Evolutionary conservation across 1,140 invertebrate species (phyloP).

Genomic region (Conus betulinus): DNA sequence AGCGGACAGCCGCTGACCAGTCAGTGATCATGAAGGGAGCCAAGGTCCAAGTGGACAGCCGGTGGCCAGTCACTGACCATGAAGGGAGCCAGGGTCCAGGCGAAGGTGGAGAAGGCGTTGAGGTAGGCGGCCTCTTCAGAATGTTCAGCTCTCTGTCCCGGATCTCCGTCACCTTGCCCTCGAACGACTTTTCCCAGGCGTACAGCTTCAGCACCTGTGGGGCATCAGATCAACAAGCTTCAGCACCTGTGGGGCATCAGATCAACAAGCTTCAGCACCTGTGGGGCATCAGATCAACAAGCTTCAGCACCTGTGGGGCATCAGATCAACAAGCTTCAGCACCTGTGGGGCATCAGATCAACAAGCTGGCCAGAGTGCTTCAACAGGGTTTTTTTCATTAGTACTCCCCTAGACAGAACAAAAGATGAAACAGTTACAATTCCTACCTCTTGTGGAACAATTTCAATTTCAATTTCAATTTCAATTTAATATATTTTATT

Average conservation of each 20-base stretch:
- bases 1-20: too few relatives aligned
- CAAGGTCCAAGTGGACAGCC: background rate
- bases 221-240: constrained; percentile 53
- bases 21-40: constrained; percentile 28
- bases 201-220: constrained; percentile 72
- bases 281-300: constrained; percentile 33
- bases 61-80: constrained; percentile 75
- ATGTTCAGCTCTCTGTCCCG: constrained; percentile 75
- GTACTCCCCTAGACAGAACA: too few relatives aligned
- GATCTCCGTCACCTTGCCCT: constrained; percentile 74
- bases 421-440: too few relatives aligned
- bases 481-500: too few relatives aligned
- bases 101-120: constrained; percentile 86
- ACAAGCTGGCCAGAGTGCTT: too few relatives aligned
- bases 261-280: constrained; percentile 74
- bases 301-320: constrained; percentile 65
- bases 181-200: constrained; percentile 76
- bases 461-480: too few relatives aligned
- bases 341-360: constrained; percentile 52
- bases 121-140: constrained; percentile 76
- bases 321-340: constrained; percentile 65
- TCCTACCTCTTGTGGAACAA: too few relatives aligned
- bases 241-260: constrained; percentile 57
- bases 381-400: too few relatives aligned
- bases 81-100: constrained; percentile 97